Conservation (phyloP, 2,113 vertebrate species). For the Fregata magnificens region DNA sequence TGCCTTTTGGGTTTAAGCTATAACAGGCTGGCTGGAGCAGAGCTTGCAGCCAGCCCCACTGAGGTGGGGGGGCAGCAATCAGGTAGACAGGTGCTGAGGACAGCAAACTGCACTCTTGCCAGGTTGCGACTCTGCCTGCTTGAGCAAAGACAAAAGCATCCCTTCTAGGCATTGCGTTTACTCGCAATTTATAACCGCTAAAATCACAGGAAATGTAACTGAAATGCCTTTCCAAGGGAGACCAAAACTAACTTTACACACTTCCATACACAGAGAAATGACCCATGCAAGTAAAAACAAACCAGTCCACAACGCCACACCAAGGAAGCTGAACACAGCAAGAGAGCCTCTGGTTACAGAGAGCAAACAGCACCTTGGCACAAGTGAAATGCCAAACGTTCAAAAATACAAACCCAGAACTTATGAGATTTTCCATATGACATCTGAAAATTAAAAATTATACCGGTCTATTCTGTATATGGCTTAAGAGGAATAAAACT, state of each 20-base stretch:
- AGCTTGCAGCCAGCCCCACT: background rate
- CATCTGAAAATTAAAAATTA: background rate
- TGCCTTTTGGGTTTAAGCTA: background rate
- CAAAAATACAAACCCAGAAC: background rate
- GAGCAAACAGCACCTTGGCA: accelerated
- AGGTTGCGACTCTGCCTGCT: background rate
- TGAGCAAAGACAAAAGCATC: background rate
- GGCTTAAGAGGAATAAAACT: background rate
- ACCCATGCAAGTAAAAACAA: background rate
- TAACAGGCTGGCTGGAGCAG: background rate
- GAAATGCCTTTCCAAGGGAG: background rate
- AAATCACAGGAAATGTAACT: background rate
- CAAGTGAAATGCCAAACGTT: background rate
- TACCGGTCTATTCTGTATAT: background rate
- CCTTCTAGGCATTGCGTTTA: accelerated
- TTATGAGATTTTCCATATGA: background rate
- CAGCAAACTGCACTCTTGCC: background rate
- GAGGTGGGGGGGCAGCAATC: background rate
- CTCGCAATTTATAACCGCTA: background rate
- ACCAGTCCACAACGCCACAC: background rate
- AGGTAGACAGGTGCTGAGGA: background rate
- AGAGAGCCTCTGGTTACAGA: background rate
- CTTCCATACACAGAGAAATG: background rate
- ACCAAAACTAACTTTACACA: background rate
- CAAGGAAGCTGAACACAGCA: background rate